These are phyloP conservation scores for Gephyroberyx darwinii DNA, from an alignment of 2,797 vertebrate genomes.

Conservation along the genomic window DNA sequence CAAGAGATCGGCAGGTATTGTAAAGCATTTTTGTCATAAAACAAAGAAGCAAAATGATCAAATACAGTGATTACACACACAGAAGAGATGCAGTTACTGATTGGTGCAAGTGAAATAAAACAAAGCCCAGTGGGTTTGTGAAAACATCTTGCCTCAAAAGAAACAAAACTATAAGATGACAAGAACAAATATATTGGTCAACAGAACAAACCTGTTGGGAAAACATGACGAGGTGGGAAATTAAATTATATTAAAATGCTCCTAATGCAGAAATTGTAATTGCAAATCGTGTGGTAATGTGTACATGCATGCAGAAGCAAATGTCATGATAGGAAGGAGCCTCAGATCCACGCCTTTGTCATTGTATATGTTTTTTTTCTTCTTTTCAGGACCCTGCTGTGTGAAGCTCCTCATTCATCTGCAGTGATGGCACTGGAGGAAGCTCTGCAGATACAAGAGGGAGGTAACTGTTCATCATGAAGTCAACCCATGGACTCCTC, in stretches of 20 bases:
- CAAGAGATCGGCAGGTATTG: constrained; percentile 81
- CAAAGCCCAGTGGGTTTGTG: too few species aligned
- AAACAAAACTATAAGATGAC: not conserved
- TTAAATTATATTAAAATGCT: not conserved
- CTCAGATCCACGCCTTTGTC: not conserved
- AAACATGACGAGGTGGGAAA: not conserved
- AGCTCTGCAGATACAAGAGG: constrained; percentile 18
- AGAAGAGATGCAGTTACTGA: not conserved
- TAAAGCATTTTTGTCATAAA: not conserved
- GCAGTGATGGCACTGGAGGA: not conserved
- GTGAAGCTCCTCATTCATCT: constrained; percentile 26
- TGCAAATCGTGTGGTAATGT: not conserved
- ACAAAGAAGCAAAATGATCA: not conserved
- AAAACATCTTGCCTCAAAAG: too few species aligned
- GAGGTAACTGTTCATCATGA: constrained; percentile 33
- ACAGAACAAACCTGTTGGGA: not conserved
- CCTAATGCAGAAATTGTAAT: not conserved
- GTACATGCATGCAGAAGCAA: not conserved
- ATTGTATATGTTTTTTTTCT: constrained; percentile 12
- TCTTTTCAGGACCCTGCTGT: constrained; percentile 59
- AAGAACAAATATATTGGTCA: too few species aligned
- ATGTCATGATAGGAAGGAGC: too few species aligned
- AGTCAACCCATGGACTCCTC: constrained; percentile 22
- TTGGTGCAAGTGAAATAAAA: too few species aligned
- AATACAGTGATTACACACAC: not conserved